Percentiles rank a stretch among this genome's conserved stretches.
Evolutionary conservation across 2,888 invertebrate genomes (phyloP).

Genomic region (Coelinius sp.): DNA sequence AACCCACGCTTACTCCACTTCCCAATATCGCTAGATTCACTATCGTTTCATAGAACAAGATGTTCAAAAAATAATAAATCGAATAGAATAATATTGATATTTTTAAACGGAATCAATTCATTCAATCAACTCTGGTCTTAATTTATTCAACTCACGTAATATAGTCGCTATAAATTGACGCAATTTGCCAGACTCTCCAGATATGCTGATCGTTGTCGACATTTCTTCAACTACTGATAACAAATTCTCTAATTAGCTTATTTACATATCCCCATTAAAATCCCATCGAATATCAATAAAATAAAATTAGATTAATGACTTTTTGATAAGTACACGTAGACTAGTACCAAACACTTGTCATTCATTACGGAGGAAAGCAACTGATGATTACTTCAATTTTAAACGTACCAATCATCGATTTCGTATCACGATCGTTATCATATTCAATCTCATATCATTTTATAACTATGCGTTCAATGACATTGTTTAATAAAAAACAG

Average conservation of each 20-base stretch:
- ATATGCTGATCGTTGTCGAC: background rate
- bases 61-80: too few species aligned
- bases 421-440: background rate
- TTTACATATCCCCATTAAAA: background rate
- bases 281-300: background rate
- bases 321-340: background rate
- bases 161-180: slow-evolving; percentile 8
- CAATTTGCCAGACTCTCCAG: slow-evolving; percentile 4
- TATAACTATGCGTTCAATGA: background rate
- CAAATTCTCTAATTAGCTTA: background rate
- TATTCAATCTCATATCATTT: background rate
- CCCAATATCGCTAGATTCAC: slow-evolving; percentile 68
- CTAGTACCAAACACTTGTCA: background rate
- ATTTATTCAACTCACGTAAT: background rate
- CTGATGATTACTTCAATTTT: background rate
- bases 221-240: slow-evolving; percentile 11
- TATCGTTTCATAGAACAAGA: slow-evolving; percentile 49
- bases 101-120: background rate
- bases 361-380: too few species aligned
- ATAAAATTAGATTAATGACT: background rate
- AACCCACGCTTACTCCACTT: slow-evolving; percentile 72
- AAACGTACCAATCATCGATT: background rate
- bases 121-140: background rate
- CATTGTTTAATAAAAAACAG: background rate
- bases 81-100: too few species aligned